Evolutionary conservation across 2,797 vertebrate genomes (phyloP), one percentile per base, ranked within the genome.

Genomic region (Muscicapa striata): DNA sequence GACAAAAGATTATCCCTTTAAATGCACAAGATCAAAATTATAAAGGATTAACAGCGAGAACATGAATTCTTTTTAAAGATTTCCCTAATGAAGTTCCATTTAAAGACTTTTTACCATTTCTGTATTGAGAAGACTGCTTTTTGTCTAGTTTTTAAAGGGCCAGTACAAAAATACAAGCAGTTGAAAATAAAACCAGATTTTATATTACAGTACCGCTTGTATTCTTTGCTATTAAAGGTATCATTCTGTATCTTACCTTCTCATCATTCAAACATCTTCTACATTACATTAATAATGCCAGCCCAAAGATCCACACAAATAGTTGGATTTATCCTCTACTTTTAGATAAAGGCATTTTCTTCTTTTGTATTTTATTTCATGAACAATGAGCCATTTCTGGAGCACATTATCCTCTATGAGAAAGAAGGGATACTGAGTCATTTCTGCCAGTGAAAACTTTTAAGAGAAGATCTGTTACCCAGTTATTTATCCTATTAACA

Each of bases 321-420:
- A 4, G 2, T 18, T 87, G 48, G 5, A 70, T 57, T 59, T 62
- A 1, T 69, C 12, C 3, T 86, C 34, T 61, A 45, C n/a, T 75
- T 55, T 75, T 55, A 74, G 6, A 5, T 29, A 36, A 80, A 88
- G 6, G 61, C 0, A 1, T 26, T 52, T 69, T 19, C 4, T 30
- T 66, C 5, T 15, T 43, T 62, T n/a, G 2, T 40, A 34, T 45
- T 80, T 48, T 77, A 52, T 45, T 73, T 68, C 5, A 24, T 69
- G 83, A n/a, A 67, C 20, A 13, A 13, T 36, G 27, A 43, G 11
- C 17, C 24, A 54, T 57, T 69, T 76, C 51, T 66, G 32, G 13
- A 0, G 0, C 20, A 34, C 0, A 0, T 46, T 2, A 0, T 32
- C 26, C 48, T 62, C 27, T 76, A 46, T 3, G 1, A 76, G 55